Evolutionary conservation across 2,113 vertebrate species (phyloP), one percentile per base, ranked within the genome.

Genomic region (Rhegmatorhina hoffmannsi): DNA sequence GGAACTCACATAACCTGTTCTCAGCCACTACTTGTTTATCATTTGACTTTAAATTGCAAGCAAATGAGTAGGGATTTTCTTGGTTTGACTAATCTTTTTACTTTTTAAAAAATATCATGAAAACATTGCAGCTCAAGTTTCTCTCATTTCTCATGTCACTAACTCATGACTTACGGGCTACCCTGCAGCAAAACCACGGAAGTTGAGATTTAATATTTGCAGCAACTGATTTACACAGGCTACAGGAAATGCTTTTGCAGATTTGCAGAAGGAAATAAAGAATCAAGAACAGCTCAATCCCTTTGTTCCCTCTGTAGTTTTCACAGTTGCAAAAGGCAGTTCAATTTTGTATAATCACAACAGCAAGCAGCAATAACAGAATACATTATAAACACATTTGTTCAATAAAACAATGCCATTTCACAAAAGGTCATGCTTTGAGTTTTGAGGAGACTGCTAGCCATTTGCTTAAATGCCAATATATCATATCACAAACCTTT

Each of bases 391-490:
- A 76, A 1, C 88, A 83, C 92, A 94, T 94, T 92, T 93, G 85
- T 81, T 95, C 91, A 91, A 94, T 90, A 93, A 86, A 90, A 90
- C 43, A 85, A 88, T 85, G 88, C 59, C 89, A 91, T 91, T 96
- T 95, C 79, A 67, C 59, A 62, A 95, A 96, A 96, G 95, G 93
- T 95, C 94, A 84, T 33, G 72, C 85, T 91, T 94, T 88, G 87
- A 80, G 91, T 90, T 94, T 87, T 86, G 79, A 90, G 88, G 17
- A 77, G 76, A 58, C 75, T 80, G 85, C 82, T 88, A 86, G 79
- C 92, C 87, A 93, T 84, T 87, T 92, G 70, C 58, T 63, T 86
- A 96, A 95, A 95, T 86, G 87, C 43, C 93, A 94, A 75, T 93
- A 88, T 31, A 80, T 87, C 81, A 58, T 50, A 55, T 28, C 72